Percentiles rank a stretch among this genome's conserved stretches.
phyloP scores from a whole-genome alignment of 2,113 vertebrate genomes.

The Microcebus tavaratra region DNA sequence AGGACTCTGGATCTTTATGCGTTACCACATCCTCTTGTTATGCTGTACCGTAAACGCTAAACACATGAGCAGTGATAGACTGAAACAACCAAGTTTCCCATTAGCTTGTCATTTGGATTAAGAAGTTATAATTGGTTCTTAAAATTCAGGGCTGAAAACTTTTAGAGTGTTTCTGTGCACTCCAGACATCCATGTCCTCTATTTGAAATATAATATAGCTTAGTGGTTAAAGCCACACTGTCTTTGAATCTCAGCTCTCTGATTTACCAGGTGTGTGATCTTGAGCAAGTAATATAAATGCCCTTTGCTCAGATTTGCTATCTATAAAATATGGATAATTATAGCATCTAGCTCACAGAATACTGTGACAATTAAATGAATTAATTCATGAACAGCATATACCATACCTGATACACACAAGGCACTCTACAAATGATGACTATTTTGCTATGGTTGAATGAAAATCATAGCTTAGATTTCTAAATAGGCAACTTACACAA shows the following conservation, averaged over 20 bases:
- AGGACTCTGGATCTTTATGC: not conserved
- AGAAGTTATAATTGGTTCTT: not conserved
- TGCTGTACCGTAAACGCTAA: not conserved
- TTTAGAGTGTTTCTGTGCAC: not conserved
- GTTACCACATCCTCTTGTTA: not conserved
- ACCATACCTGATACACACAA: not conserved
- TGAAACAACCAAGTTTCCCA: conserved; percentile 4
- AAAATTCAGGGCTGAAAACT: not conserved
- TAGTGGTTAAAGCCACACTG: not conserved
- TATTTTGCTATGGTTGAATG: not conserved
- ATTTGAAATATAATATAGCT: not conserved
- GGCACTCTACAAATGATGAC: not conserved
- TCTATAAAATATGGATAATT: not conserved
- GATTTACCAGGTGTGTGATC: not conserved
- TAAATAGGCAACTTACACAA: not conserved
- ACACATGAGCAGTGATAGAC: not conserved
- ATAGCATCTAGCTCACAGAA: not conserved
- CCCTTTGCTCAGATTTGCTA: not conserved
- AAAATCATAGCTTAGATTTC: not conserved
- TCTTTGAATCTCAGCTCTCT: conserved; percentile 2
- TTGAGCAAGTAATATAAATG: conserved; percentile 17
- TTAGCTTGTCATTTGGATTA: conserved; percentile 1
- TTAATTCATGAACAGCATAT: not conserved
- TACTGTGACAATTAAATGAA: not conserved
- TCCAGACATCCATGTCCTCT: not conserved